Evolutionary conservation across 2,888 invertebrate genomes (phyloP).

Genomic region (Ctenicera cuprea): DNA sequence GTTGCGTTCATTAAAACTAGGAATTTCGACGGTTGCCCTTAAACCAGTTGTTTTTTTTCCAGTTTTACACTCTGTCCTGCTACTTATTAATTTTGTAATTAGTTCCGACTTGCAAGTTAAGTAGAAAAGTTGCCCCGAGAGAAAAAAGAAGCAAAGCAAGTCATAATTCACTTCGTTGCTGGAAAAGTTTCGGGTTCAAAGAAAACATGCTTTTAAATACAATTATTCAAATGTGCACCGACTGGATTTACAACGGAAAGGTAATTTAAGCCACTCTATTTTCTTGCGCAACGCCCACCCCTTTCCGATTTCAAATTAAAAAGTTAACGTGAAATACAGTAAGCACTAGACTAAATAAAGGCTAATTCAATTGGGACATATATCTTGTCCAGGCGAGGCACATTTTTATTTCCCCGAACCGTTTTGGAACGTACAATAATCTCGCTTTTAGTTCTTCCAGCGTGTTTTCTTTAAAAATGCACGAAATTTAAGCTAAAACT

Average conservation of each 20-base stretch:
- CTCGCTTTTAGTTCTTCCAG: neutral
- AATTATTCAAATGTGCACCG: slow-evolving; percentile 41
- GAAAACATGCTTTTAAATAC: slow-evolving; percentile 37
- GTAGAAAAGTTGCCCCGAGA: slow-evolving; percentile 46
- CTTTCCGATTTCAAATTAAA: slow-evolving; percentile 51
- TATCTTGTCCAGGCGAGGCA: slow-evolving; percentile 40
- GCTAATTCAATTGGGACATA: slow-evolving; percentile 53
- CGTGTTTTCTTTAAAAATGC: slow-evolving; percentile 11
- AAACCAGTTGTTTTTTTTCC: slow-evolving; percentile 4
- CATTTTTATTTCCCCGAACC: slow-evolving; percentile 36
- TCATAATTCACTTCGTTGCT: slow-evolving; percentile 22
- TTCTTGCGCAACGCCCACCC: slow-evolving; percentile 38
- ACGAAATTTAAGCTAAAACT: neutral
- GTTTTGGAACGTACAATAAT: too few relatives aligned
- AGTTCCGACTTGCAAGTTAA: slow-evolving; percentile 49
- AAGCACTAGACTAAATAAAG: slow-evolving; percentile 47
- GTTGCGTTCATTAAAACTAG: slow-evolving; percentile 60
- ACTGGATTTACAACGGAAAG: slow-evolving; percentile 37
- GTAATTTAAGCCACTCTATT: slow-evolving; percentile 43
- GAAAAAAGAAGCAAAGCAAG: slow-evolving; percentile 24
- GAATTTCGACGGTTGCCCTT: slow-evolving; percentile 34
- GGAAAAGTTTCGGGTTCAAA: slow-evolving; percentile 17
- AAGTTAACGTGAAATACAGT: slow-evolving; percentile 47
- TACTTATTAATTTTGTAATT: slow-evolving; percentile 54
- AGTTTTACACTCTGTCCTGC: slow-evolving; percentile 35